Conservation (phyloP, 2,113 vertebrate genomes). For the Oryzias celebensis region DNA sequence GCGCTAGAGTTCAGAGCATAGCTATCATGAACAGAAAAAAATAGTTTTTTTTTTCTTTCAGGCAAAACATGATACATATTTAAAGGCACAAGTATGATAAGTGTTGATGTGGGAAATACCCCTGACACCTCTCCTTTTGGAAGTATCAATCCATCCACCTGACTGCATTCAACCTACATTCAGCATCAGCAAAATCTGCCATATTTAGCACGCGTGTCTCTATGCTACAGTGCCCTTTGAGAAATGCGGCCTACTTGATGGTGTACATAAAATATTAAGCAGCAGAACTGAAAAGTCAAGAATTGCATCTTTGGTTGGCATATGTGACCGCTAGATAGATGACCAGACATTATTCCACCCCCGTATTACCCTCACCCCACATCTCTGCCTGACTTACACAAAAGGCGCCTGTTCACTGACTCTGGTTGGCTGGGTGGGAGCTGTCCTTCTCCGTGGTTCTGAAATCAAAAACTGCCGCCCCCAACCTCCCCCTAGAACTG, state of each 20-base stretch:
- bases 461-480: slow-evolving; percentile 57
- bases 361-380: background rate
- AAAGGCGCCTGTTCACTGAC: slow-evolving; percentile 48
- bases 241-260: background rate
- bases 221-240: slow-evolving; percentile 7
- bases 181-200: slow-evolving; percentile 19
- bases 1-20: slow-evolving; percentile 41
- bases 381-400: slow-evolving; percentile 25
- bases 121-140: slow-evolving; percentile 7
- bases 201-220: slow-evolving; percentile 27
- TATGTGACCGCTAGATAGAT: background rate
- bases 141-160: slow-evolving; percentile 15
- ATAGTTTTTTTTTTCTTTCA: background rate
- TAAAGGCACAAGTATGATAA: background rate
- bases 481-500: slow-evolving; percentile 1
- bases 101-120: background rate
- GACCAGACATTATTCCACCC: background rate
- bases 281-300: background rate
- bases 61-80: background rate
- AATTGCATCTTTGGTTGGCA: background rate
- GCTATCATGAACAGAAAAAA: slow-evolving; percentile 1
- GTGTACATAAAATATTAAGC: slow-evolving; percentile 11
- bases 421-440: slow-evolving; percentile 46
- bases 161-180: slow-evolving; percentile 21
- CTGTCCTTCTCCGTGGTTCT: slow-evolving; percentile 71